These are phyloP conservation scores for Lepidurus arcticus DNA, from an alignment of 1,140 invertebrate genomes.

Conservation along the genomic window DNA sequence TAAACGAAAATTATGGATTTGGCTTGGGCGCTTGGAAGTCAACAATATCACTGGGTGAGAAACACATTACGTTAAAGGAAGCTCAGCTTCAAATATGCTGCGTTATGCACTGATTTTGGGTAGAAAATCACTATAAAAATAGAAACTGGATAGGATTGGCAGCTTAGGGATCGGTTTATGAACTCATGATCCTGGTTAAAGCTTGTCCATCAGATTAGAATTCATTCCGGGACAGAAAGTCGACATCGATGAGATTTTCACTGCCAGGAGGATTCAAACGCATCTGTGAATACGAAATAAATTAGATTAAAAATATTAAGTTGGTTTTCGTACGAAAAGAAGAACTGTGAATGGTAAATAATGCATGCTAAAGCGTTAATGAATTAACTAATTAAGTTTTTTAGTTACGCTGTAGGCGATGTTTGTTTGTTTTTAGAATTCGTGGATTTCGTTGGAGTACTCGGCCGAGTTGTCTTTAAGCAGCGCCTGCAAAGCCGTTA, in stretches of 20 bases:
- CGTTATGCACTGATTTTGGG: neutral
- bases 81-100: neutral
- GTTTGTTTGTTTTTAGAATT: neutral
- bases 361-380: neutral
- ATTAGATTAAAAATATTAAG: neutral
- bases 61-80: neutral
- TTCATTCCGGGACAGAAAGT: neutral
- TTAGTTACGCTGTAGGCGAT: constrained; percentile 1
- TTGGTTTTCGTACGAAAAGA: neutral
- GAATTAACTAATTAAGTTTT: neutral
- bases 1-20: neutral
- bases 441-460: neutral
- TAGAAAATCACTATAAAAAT: neutral
- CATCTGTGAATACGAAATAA: constrained; percentile 48
- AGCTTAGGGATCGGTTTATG: neutral
- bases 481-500: constrained; percentile 3
- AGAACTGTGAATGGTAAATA: neutral
- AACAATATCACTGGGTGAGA: neutral
- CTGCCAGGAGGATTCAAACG: constrained; percentile 57
- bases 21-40: neutral
- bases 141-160: constrained; percentile 5
- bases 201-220: neutral
- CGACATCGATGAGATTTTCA: constrained; percentile 40
- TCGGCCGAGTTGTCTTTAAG: constrained; percentile 10
- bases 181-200: neutral